Conservation (phyloP, 2,888 invertebrate species). For the Onchidella celtica region DNA sequence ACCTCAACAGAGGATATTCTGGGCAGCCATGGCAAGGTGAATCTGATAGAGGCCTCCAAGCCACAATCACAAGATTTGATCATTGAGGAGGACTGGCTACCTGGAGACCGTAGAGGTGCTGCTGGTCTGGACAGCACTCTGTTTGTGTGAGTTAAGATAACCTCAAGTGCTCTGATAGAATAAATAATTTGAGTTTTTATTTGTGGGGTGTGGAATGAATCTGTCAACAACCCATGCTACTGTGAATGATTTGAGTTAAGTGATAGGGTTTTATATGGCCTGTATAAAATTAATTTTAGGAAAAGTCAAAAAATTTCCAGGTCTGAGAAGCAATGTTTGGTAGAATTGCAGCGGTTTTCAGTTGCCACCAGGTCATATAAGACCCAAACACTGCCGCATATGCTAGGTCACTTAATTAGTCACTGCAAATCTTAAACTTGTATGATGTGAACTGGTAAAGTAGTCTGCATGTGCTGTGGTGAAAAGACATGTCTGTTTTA, state of each 20-base stretch:
- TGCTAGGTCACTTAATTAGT: background rate
- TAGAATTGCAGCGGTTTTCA: no score
- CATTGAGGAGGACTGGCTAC: conserved; percentile 82
- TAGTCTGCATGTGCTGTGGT: background rate
- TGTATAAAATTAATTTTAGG: no score
- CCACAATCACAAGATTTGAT: conserved; percentile 81
- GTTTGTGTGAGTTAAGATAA: conserved; percentile 82
- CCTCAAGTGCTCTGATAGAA: background rate
- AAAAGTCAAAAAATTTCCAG: no score
- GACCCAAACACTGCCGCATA: background rate
- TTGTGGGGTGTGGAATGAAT: no score
- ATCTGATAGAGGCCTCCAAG: conserved; percentile 55
- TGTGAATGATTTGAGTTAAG: no score
- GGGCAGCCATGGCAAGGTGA: conserved; percentile 41
- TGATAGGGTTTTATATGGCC: no score
- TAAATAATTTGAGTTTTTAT: background rate
- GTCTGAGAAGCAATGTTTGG: no score
- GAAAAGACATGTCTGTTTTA: no score
- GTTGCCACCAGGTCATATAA: no score
- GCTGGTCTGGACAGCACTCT: conserved; percentile 87
- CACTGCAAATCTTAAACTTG: background rate
- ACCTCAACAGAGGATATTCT: conserved; percentile 45
- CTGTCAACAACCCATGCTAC: no score
- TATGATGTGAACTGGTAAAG: background rate
- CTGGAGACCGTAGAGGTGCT: conserved; percentile 88